Evolutionary conservation across 2,888 invertebrate species (phyloP), one percentile per base, ranked within the genome.

Genomic region (Allolobophora icterica): DNA sequence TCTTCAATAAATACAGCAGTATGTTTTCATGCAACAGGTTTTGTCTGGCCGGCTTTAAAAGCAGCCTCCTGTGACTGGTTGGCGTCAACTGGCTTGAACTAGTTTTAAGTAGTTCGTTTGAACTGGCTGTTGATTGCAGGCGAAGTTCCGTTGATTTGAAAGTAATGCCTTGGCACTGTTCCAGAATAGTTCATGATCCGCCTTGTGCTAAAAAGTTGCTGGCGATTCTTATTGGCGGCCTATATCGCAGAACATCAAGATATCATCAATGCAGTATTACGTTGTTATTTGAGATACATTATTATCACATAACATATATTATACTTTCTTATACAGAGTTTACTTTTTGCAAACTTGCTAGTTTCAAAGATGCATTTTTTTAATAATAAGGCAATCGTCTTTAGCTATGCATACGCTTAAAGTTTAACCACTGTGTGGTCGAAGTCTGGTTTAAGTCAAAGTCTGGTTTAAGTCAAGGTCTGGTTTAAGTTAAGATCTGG

Each of bases 131-230:
- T 71, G 71, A 71, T 71, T 6, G 71, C 71, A 71, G 71, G 71
- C 8, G 71, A 1, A 0, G 34, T 34, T 87, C 35, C n/a, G 24
- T 87, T 87, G 17, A 87, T 87, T 87, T 87, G 87, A 38, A 87
- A 35, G 87, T 87, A 87, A 11, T 87, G 17, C 87, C 38, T 87
- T 87, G 87, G 87, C 87, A 87, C 38, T 35, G 87, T 34, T 11
- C 87, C 38, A 5, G 87, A 35, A 19, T 33, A 87, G 87, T 34
- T 87, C 21, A 87, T 38, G 35, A 35, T 3, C 24, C 38, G 34
- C 8, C 87, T 17, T 17, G 35, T 87, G 87, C 24, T 87, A 87
- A 38, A 33, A 13, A 35, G 30, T 17, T 35, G 35, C 19, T 13
- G 87, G 4, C 38, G 87, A 87, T 30, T 87, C 38, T 87, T 87